Percentiles rank a stretch among this genome's conserved stretches.
Evolutionary conservation across 2,113 vertebrate species (phyloP).

Genomic region (Heterotis niloticus): DNA sequence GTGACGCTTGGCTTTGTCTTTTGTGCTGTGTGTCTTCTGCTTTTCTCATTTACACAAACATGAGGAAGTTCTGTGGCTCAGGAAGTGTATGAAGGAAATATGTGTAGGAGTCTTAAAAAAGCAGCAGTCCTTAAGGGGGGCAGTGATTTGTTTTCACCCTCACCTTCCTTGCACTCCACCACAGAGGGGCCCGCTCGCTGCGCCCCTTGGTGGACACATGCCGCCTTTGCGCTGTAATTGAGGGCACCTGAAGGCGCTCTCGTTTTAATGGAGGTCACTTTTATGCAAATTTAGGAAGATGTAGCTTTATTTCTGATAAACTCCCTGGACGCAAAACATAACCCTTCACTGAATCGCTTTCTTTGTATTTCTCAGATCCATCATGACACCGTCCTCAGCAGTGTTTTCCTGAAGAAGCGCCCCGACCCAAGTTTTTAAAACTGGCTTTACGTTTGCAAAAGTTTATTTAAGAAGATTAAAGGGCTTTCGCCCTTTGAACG

Average conservation of each 20-base stretch:
- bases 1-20: no score
- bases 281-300: neutral
- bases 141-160: no score
- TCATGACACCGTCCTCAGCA: neutral
- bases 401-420: neutral
- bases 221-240: constrained; percentile 16
- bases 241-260: neutral
- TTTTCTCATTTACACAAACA: no score
- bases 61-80: no score
- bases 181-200: no score
- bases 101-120: no score
- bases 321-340: neutral
- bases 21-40: no score
- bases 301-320: constrained; percentile 23
- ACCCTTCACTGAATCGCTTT: neutral
- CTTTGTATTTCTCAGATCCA: neutral
- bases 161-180: no score
- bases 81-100: no score
- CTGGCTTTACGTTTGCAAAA: neutral
- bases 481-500: no score
- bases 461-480: no score
- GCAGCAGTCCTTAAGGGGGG: no score
- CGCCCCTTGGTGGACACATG: constrained; percentile 36
- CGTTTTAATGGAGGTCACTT: constrained; percentile 26
- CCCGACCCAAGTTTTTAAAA: neutral